phyloP scores from a whole-genome alignment of 2,113 vertebrate genomes.

The Phoenicopterus ruber region DNA sequence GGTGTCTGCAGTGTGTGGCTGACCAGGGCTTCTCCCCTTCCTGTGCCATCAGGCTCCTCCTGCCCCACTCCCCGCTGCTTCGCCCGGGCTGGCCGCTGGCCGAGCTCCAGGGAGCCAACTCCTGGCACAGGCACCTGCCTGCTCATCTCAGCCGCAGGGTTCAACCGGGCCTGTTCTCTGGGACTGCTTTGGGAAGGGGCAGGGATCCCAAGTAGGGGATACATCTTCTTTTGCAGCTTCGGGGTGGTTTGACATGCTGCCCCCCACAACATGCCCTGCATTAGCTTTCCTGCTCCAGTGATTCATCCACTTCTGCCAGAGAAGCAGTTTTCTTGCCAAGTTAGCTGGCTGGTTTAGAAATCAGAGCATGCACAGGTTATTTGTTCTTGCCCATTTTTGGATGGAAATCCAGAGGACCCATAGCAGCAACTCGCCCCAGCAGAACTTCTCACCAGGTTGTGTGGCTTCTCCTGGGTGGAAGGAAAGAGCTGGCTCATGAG shows the following conservation, averaged over 20 bases:
- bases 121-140: background rate
- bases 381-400: background rate
- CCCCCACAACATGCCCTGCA: background rate
- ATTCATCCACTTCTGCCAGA: background rate
- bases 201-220: background rate
- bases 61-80: background rate
- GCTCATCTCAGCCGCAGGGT: background rate
- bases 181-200: background rate
- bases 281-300: background rate
- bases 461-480: background rate
- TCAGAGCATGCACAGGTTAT: background rate
- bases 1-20: background rate
- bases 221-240: background rate
- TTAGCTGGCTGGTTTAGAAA: background rate
- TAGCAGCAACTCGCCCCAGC: background rate
- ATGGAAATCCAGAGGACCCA: background rate
- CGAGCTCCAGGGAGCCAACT: background rate
- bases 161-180: background rate
- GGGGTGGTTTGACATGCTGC: background rate
- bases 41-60: background rate
- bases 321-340: background rate
- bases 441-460: background rate
- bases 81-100: fast-evolving
- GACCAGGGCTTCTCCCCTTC: background rate
- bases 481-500: background rate